Percentiles rank a stretch among this genome's conserved stretches.
Conservation (phyloP, 2,797 vertebrate species). For the Triplophysa bombifrons region DNA sequence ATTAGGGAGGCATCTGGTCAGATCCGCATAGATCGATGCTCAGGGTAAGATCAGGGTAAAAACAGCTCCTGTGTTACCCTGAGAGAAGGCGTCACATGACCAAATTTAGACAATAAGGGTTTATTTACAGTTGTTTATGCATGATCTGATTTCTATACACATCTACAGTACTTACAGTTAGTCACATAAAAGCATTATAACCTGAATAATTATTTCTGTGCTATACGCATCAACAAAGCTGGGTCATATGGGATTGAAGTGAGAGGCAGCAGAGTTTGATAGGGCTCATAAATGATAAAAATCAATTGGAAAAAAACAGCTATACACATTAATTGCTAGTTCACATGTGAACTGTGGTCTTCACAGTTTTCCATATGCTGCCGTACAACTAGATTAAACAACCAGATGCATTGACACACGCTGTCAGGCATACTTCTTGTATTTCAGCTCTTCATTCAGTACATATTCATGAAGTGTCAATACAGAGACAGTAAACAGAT, state of each 20-base stretch:
- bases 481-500: neutral
- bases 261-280: neutral
- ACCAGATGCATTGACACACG: neutral
- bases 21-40: neutral
- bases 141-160: neutral
- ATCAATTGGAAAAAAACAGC: neutral
- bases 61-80: neutral
- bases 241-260: neutral
- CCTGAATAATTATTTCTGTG: neutral
- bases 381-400: neutral
- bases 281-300: neutral
- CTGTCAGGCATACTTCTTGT: neutral
- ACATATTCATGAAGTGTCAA: neutral
- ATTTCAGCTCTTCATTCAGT: neutral
- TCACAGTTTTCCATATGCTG: neutral
- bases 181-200: too few species aligned
- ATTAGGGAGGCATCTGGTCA: constrained; percentile 3
- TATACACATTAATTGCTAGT: neutral
- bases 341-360: neutral
- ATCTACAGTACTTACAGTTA: neutral
- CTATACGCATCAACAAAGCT: neutral
- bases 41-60: neutral
- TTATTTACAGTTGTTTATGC: neutral
- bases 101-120: neutral
- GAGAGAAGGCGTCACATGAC: neutral